Evolutionary conservation across 2,888 invertebrate genomes (phyloP).

Genomic region (Noctua janthe): DNA sequence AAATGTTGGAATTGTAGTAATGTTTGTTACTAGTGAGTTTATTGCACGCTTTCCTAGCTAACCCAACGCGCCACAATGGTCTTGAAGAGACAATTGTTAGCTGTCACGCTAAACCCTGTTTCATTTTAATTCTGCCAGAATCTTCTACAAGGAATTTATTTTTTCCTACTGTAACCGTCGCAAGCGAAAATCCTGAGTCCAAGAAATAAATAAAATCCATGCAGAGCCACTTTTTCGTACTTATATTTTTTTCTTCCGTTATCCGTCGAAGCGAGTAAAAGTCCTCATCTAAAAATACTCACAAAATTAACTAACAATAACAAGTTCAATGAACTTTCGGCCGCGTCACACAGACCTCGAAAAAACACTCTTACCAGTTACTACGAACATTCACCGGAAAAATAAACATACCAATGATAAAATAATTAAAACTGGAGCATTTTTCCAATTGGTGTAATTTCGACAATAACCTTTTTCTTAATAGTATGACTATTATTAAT

Average conservation of each 20-base stretch:
- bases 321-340: slow-evolving; percentile 55
- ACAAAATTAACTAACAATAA: slow-evolving; percentile 46
- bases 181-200: neutral
- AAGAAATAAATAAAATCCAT: neutral
- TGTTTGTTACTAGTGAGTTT: neutral
- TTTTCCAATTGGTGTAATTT: slow-evolving; percentile 59
- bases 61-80: too few species aligned
- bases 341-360: slow-evolving; percentile 57
- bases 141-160: neutral
- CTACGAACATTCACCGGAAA: slow-evolving; percentile 67
- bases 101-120: neutral
- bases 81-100: neutral
- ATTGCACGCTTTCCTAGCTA: neutral
- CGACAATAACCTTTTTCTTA: slow-evolving; percentile 56
- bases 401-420: slow-evolving; percentile 62
- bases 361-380: slow-evolving; percentile 55
- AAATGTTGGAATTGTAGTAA: neutral
- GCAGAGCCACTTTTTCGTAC: neutral
- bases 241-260: neutral
- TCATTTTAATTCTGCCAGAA: neutral
- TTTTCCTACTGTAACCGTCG: neutral
- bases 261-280: slow-evolving; percentile 3
- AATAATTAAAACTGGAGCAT: slow-evolving; percentile 63
- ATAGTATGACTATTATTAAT: slow-evolving; percentile 46
- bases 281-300: slow-evolving; percentile 15